Base-by-base conservation (phyloP, 2,797 vertebrate species). In the Leptodactylus fallax region DNA sequence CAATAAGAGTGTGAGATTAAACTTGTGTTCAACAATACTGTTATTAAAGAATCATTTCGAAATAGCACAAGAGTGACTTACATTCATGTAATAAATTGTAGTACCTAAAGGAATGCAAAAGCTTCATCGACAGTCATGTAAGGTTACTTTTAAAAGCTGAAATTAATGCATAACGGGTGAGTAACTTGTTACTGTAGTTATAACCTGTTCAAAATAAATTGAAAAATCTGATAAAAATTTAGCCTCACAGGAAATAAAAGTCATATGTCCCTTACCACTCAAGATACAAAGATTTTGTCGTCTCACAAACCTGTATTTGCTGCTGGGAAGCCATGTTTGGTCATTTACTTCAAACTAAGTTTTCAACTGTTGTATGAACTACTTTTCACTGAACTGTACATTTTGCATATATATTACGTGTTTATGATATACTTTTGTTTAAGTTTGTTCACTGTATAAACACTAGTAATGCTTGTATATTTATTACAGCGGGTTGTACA, bases 1-100 rank as follows among this genome's bases (percentile, higher is more conserved):
- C 80, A 83, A 53, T 61, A 77, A 63, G 60, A 82, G 60, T 77
- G 86, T 87, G 86, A 82, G 69, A 83, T 87, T 82, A 87, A 25
- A 83, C 81, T 81, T 87, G 79, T 82, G 49, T 23, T 81, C n/a
- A 49, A 81, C 45, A 87, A 81, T 74, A 61, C 79, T 36, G 85
- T 74, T 81, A 76, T 72, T 74, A 82, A 76, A 87, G 23, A 69
- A 49, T 81, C 36, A 76, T 56, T 81, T 60, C 25, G n/a, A 61
- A 58, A n/a, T 23, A 45, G 21, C 36, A 87, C 25, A 23, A 45
- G 14, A 87, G 45, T 47, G 58, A 60, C 53, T 25, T 53, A 27
- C 47, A 60, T 77, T 7, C 12, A 74, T 72, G 49, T 49, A 76
- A 7, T 49, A 76, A 25, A 25, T 7, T 58, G 14, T 51, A 58